Evolutionary conservation across 2,797 vertebrate species (phyloP), one percentile per base, ranked within the genome.

Genomic region (Chaetodon trifasciatus): DNA sequence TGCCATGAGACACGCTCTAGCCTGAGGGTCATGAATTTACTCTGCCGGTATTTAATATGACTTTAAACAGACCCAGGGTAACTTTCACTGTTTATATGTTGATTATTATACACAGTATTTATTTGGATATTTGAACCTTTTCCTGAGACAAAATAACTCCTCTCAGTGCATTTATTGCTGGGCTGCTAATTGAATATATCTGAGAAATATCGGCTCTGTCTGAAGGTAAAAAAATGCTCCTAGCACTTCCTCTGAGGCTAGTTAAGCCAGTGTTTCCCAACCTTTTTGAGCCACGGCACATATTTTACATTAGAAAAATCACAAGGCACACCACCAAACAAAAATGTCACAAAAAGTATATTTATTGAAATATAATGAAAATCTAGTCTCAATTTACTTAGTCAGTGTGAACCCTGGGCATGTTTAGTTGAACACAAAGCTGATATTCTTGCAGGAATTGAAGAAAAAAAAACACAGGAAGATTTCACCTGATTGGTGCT

Each of bases 1-100:
- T 61, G n/a, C 35, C 50, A 70, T 17, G 52, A 78, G 56, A 76
- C 49, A 55, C 37, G 24, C 44, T 61, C 66, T 37, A 57, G 42
- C 74, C 81, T 42, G 37, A 77, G 68, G 65, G 42, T 76, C 50
- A 35, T 57, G 23, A 53, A 76, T 68, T 57, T 21, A 74, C 68
- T 80, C 46, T 11, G 8, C 6, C 46, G 46, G 62, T 73, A 61
- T 72, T 49, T 49, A 66, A 55, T 55, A 42, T 53, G 49, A 72
- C 44, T 65, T 68, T 6, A 46, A 19, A 12, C 35, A 52, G 2
- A 62, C 46, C 80, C 13, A 3, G 12, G 11, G 44, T 15, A 70
- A 64, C 15, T 37, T 53, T 7, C 23, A 0, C 42, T 19, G n/a
- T 58, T 16, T 46, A 65, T 35, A 42, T 47, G 44, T 40, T 35